Base-by-base conservation (phyloP, 2,113 vertebrate genomes). In the Peucedramus taeniatus region DNA sequence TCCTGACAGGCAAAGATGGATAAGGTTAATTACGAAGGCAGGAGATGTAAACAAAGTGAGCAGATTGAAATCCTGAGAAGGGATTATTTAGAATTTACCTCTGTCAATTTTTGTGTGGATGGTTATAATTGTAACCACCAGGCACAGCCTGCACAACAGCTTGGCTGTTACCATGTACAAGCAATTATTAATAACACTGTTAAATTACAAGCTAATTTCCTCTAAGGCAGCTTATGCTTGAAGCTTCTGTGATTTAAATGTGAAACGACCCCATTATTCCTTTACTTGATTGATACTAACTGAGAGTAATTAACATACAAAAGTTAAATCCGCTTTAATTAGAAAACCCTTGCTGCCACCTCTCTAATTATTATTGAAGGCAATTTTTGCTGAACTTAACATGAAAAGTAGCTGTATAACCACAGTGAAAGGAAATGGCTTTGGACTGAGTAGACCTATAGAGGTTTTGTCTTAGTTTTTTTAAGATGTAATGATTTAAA, bases 191-290 rank as follows among this genome's bases (percentile, higher is more conserved):
- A 92, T 88, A 83, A 71, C 17, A 12, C 31, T 33, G 28, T 35
- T 93, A 87, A 94, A 95, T 87, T 94, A 50, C 56, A 60, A 78
- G 47, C 18, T 96, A 64, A 78, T 96, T 92, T 94, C 64, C 80
- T 87, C 85, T 60, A 92, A 90, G 81, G 69, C 16, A 2, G 68
- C 15, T 93, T 92, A 78, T 61, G 93, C 82, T 92, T 86, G 83
- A 94, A 93, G 83, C 45, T 83, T 92, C 90, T 95, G 86, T 95
- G 76, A 94, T 95, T 96, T 92, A 94, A 93, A 86, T 42, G 80
- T 71, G 64, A 83, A 96, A 95, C 65, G 69, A 93, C 75, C 57
- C 77, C 40, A 68, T 95, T 90, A 88, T 83, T 90, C 31, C 30
- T 94, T 72, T 84, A 69, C 80, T 95, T 91, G 86, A 91, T 78